These are phyloP conservation scores for Aegithalos caudatus DNA, from an alignment of 2,113 vertebrate genomes.

Conservation along the genomic window DNA sequence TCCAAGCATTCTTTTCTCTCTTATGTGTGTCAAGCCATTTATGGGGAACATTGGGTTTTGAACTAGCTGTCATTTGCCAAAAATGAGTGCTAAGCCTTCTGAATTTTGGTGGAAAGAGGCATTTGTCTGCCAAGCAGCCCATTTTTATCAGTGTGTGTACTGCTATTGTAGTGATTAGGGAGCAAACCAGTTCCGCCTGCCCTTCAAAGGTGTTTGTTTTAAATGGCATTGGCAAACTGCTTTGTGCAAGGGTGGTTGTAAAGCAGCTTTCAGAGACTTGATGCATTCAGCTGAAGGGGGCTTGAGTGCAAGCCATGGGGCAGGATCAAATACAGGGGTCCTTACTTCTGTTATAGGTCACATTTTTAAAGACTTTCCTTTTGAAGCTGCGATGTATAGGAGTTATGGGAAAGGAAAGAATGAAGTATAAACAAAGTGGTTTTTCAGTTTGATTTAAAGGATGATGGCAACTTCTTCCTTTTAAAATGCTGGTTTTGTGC, in stretches of 20 bases:
- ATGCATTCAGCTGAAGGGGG: background rate
- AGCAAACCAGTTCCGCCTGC: background rate
- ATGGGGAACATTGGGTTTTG: background rate
- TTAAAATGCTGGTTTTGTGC: background rate
- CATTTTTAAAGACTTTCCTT: background rate
- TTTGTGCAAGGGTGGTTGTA: background rate
- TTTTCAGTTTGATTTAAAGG: background rate
- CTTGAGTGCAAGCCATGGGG: background rate
- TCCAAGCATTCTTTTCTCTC: background rate
- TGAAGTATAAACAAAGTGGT: background rate
- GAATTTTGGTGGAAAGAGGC: background rate
- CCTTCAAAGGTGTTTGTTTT: background rate
- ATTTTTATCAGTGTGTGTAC: background rate
- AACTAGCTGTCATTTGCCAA: background rate
- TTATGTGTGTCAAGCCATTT: background rate
- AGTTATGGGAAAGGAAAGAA: background rate
- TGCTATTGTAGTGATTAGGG: background rate
- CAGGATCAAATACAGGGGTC: background rate
- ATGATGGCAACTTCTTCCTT: background rate
- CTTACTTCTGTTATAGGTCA: background rate
- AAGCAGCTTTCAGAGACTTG: background rate
- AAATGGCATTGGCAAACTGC: background rate
- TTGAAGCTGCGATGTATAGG: background rate
- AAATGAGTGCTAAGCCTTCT: background rate
- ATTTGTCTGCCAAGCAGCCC: background rate